phyloP scores from a whole-genome alignment of 2,113 vertebrate genomes.

The Pardalotus punctatus region DNA sequence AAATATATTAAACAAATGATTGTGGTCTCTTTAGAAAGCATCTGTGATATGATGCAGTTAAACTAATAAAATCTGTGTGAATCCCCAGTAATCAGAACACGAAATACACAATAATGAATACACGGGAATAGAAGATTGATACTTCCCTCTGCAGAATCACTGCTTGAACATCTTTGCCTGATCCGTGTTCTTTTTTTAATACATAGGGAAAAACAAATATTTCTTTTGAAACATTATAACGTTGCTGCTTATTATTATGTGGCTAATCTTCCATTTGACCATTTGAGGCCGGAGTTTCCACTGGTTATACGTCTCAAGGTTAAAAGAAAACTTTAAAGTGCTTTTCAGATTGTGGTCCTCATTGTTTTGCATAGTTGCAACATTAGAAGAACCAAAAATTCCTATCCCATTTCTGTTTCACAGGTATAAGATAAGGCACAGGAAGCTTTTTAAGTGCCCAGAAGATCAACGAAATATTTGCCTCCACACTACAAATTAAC shows the following conservation, averaged over 20 bases:
- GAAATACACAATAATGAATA: neutral
- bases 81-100: neutral
- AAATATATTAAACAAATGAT: neutral
- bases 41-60: neutral
- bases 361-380: neutral
- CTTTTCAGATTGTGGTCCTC: neutral
- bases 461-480: neutral
- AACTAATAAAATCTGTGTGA: neutral
- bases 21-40: neutral
- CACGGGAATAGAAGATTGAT: neutral
- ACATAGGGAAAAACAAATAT: neutral
- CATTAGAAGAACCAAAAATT: neutral
- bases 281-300: neutral
- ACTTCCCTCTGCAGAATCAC: neutral
- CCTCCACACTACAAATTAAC: neutral
- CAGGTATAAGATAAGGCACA: neutral
- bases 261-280: neutral
- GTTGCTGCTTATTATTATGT: neutral
- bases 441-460: neutral
- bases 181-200: neutral
- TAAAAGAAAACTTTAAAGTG: neutral
- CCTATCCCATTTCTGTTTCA: neutral
- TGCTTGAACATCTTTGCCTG: neutral
- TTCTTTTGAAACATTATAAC: neutral
- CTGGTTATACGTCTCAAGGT: neutral